A percentile compares a stretch with the other conserved stretches of the same genome.
phyloP scores from a whole-genome alignment of 2,888 invertebrate species.

The Drosophila anceps region DNA sequence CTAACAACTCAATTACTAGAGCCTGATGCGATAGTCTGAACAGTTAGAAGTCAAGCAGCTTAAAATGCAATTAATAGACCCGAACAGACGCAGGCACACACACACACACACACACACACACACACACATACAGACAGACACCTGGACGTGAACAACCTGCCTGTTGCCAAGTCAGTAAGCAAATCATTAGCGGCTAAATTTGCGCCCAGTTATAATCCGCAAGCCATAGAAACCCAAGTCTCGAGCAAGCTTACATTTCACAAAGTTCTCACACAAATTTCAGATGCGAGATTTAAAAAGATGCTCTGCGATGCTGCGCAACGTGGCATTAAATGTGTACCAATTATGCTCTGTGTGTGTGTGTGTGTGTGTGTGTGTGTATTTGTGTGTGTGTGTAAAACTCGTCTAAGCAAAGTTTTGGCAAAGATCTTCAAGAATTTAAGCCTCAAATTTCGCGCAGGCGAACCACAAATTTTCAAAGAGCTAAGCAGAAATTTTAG shows the following conservation, averaged over 20 bases:
- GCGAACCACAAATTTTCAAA: slow-evolving; percentile 51
- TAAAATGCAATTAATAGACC: slow-evolving; percentile 67
- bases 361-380: slow-evolving; percentile 29
- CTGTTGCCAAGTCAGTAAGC: slow-evolving; percentile 71
- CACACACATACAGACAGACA: slow-evolving; percentile 1
- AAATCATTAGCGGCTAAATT: slow-evolving; percentile 74
- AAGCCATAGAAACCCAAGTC: slow-evolving; percentile 14
- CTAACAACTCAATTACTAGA: slow-evolving; percentile 67
- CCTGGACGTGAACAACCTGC: slow-evolving; percentile 7
- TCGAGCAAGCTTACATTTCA: slow-evolving; percentile 41
- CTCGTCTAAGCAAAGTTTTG: slow-evolving; percentile 39
- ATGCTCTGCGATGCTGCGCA: slow-evolving; percentile 49
- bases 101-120: slow-evolving; percentile 5
- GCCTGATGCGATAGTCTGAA: slow-evolving; percentile 48
- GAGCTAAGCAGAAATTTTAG: slow-evolving; percentile 73
- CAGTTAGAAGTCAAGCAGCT: slow-evolving; percentile 28
- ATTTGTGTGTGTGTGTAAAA: slow-evolving; percentile 22
- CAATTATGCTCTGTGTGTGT: slow-evolving; percentile 52
- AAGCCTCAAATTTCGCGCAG: slow-evolving; percentile 70
- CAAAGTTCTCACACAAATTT: slow-evolving; percentile 77
- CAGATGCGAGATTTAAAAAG: slow-evolving; percentile 32
- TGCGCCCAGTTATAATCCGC: slow-evolving; percentile 73
- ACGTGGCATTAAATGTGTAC: slow-evolving; percentile 73
- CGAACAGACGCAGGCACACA: slow-evolving; percentile 17
- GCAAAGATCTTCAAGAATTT: slow-evolving; percentile 63